Percentiles rank a stretch among this genome's conserved stretches.
Conservation (phyloP, 1,140 invertebrate species). For the Nebria ingens region DNA sequence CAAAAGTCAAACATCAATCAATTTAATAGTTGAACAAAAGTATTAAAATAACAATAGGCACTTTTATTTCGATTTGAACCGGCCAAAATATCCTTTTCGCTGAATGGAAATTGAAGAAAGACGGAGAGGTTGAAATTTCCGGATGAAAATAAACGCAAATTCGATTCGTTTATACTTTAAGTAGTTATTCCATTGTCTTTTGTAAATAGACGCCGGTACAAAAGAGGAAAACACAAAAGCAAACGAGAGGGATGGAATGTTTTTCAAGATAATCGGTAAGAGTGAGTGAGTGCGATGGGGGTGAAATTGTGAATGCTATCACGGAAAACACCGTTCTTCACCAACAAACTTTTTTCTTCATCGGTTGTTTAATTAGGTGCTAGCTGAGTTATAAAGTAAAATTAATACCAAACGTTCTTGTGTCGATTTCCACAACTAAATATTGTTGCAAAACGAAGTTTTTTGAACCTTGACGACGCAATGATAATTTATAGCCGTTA, state of each 20-base stretch:
- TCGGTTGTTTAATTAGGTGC: constrained; percentile 5
- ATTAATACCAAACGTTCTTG: no score
- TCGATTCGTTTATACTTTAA: constrained; percentile 6
- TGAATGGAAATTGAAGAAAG: background rate
- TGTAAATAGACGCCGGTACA: background rate
- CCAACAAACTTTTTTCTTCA: background rate
- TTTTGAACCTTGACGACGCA: no score
- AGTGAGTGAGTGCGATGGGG: background rate
- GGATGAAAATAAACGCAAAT: background rate
- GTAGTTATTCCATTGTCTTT: constrained; percentile 7
- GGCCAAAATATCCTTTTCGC: no score
- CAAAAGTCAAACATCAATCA: no score
- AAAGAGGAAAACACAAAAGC: background rate
- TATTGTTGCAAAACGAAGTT: background rate
- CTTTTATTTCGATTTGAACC: no score
- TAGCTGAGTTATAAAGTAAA: background rate
- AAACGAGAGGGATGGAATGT: background rate
- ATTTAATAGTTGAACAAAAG: no score
- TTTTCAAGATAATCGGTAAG: background rate
- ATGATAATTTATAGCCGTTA: no score
- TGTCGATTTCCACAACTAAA: background rate
- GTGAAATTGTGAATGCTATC: background rate
- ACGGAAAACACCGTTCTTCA: background rate
- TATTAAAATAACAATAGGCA: no score
- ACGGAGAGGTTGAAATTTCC: background rate